A percentile compares a stretch with the other conserved stretches of the same genome.
Conservation (phyloP, 2,797 vertebrate species). For the Enteromius fasciolatus region DNA sequence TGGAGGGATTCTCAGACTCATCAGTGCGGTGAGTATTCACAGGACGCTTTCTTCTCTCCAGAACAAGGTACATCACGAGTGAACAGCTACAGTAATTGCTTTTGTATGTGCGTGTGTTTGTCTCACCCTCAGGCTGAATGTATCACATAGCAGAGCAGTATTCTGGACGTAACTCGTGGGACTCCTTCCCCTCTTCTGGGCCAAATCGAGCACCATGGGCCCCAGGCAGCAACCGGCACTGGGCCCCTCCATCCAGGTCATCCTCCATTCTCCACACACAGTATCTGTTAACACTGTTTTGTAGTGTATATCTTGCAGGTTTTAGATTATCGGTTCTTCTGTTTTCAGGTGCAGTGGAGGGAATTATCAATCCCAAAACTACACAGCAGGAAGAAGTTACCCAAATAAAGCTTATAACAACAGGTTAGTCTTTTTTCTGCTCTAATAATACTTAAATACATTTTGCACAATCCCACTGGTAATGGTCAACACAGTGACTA, state of each 20-base stretch:
- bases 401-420: conserved; percentile 77
- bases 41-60: conserved; percentile 10
- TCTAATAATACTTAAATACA: neutral
- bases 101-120: conserved; percentile 44
- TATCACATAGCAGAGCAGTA: conserved; percentile 92
- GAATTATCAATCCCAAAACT: conserved; percentile 80
- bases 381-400: conserved; percentile 74
- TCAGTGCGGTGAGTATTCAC: conserved; percentile 73
- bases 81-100: conserved; percentile 28
- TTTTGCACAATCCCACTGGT: neutral
- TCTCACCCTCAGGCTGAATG: conserved; percentile 87
- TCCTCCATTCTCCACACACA: conserved; percentile 52
- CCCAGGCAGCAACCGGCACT: conserved; percentile 80
- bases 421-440: conserved; percentile 68
- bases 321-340: neutral
- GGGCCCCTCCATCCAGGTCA: conserved; percentile 86
- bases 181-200: conserved; percentile 86
- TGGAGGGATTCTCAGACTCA: conserved; percentile 73
- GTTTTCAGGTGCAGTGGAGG: conserved; percentile 80
- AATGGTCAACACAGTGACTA: neutral
- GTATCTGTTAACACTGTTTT: neutral
- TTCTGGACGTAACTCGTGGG: conserved; percentile 88
- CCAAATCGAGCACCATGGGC: conserved; percentile 87
- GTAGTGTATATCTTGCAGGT: neutral
- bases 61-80: conserved; percentile 21